phyloP scores from a whole-genome alignment of 2,797 vertebrate species.

The Girardinus metallicus region DNA sequence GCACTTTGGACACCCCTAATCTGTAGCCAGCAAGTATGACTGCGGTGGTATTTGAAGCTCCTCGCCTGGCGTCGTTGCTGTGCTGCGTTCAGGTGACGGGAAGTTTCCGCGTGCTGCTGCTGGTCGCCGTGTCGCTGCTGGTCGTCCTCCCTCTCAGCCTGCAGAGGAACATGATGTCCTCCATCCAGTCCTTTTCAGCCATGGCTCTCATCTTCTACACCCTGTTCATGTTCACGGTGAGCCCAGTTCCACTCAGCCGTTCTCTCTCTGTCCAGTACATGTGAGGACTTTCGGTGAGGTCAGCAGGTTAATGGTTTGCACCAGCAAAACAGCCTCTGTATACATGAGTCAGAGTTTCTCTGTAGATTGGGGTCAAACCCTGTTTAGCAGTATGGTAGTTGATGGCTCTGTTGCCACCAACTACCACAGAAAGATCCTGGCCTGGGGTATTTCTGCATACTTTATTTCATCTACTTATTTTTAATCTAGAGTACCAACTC shows the following conservation, averaged over 20 bases:
- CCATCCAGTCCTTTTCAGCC: conserved; percentile 97
- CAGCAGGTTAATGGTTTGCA: conserved; percentile 5
- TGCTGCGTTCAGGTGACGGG: conserved; percentile 83
- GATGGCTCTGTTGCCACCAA: no score
- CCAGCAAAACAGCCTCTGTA: background rate
- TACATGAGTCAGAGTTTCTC: background rate
- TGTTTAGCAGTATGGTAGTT: background rate
- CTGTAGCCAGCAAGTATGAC: no score
- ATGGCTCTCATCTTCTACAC: conserved; percentile 98
- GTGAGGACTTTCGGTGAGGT: background rate
- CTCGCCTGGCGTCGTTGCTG: background rate
- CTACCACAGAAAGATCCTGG: no score
- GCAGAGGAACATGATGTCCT: conserved; percentile 98
- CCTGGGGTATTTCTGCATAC: background rate
- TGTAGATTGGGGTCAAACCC: background rate
- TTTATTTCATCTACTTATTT: background rate
- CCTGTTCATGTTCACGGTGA: conserved; percentile 97
- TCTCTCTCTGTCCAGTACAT: background rate
- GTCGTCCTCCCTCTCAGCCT: conserved; percentile 96
- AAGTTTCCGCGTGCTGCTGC: conserved; percentile 87
- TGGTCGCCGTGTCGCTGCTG: conserved; percentile 89
- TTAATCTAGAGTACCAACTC: background rate
- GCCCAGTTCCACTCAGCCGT: conserved; percentile 34
- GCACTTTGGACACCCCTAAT: no score
- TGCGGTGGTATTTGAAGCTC: background rate